Conservation (phyloP, 2,888 invertebrate species). For the Noctuana brunneofusca region DNA sequence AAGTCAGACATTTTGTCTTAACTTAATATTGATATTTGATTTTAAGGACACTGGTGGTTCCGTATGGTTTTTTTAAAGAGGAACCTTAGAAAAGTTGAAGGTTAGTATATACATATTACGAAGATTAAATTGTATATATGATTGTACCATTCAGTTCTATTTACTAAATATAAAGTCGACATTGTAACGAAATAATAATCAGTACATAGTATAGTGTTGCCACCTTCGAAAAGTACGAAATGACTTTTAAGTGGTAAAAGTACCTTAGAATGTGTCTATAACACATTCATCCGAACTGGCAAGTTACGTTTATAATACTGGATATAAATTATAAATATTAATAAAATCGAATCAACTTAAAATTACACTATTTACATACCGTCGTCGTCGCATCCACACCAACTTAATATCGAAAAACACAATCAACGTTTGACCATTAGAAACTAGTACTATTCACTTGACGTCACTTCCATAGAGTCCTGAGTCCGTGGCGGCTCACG, state of each 20-base stretch:
- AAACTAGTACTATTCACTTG: neutral
- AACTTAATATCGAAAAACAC: constrained; percentile 10
- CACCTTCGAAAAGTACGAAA: constrained; percentile 33
- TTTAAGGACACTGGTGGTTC: neutral
- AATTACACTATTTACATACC: constrained; percentile 48
- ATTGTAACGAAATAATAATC: constrained; percentile 19
- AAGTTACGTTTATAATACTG: constrained; percentile 79
- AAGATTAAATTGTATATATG: constrained; percentile 3
- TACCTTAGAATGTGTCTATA: constrained; percentile 13
- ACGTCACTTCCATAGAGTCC: neutral
- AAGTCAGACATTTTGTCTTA: neutral
- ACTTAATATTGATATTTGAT: neutral
- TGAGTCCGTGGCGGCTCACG: neutral
- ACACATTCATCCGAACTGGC: constrained; percentile 59
- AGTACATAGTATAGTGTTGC: constrained; percentile 34
- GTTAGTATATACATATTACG: neutral
- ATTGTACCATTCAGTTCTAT: constrained; percentile 5
- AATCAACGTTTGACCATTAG: neutral
- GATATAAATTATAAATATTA: constrained; percentile 68
- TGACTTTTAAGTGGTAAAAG: constrained; percentile 28
- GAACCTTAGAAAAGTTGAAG: neutral
- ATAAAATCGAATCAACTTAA: constrained; percentile 52
- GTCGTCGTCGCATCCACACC: neutral
- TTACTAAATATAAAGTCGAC: neutral
- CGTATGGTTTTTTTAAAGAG: neutral